Base-by-base conservation (phyloP, 2,888 invertebrate genomes). In the Ormia ochracea region DNA sequence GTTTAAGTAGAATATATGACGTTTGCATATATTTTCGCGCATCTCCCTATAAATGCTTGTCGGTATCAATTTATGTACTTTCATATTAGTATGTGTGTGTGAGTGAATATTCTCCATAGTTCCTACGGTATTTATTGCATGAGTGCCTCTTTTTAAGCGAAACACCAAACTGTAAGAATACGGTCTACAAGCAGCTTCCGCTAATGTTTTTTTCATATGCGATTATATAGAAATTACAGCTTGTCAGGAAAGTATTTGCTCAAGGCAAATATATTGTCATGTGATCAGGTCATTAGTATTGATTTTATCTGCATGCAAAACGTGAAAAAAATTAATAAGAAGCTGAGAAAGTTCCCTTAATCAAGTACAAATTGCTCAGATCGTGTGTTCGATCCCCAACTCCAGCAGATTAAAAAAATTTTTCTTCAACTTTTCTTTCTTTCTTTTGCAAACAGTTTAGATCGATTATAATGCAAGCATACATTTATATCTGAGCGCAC, bases 151-250 rank as follows among this genome's bases (percentile, higher is more conserved):
- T 48, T 63, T 48, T 63, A 54, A 65, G 43, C 14, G 61, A 68
- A 56, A 63, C 54, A 63, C 45, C 68, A 68, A 80, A 56, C 76
- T 70, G n/a, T n/a, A n/a, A n/a, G n/a, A n/a, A 76, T 59, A 61
- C 54, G 54, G 72, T 76, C 70, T 80, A 61, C 72, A n/a, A n/a
- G n/a, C 43, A 61, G 65, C 38, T 80, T 80, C 76, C 76, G 76
- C 54, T 79, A 72, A 52, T 66, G 61, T 66, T 68, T 70, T 45
- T 21, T 59, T 52, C 10, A 31, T 52, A 45, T 50, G 26, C 9
- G 21, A 33, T 45, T 65, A 33, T 45, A 19, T 31, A 36, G 26
- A n/a, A 21, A 1, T 7, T n/a, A 48, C 48, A 48, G 48, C 26
- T 26, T 48, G 26, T 26, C 12, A 26, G 12, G 10, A 7, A 48